Conservation (phyloP, 1,140 invertebrate species). For the Leptinotarsa lineolata region DNA sequence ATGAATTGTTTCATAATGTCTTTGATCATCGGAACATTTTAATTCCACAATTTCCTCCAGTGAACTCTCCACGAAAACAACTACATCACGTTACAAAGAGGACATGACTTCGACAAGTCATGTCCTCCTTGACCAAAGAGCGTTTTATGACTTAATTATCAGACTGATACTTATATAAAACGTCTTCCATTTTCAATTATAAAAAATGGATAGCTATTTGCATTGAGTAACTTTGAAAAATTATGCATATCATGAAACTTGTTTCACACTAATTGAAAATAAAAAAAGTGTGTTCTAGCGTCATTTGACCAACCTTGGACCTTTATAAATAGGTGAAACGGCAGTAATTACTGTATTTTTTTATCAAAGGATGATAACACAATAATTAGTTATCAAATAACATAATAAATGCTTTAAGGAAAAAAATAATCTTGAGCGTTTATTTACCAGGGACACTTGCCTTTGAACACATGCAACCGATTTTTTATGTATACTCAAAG, state of each 20-base stretch:
- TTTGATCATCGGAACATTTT: no score
- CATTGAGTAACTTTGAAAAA: constrained; percentile 8
- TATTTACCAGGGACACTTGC: no score
- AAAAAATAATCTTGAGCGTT: neutral
- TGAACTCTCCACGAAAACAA: neutral
- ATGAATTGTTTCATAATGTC: no score
- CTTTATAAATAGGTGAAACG: constrained; percentile 1
- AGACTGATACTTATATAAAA: neutral
- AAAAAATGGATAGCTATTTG: neutral
- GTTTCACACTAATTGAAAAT: neutral
- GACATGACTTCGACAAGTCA: no score
- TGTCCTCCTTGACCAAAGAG: constrained; percentile 2
- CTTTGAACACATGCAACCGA: no score
- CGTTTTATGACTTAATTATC: neutral
- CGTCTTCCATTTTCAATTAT: neutral
- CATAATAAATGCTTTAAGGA: neutral
- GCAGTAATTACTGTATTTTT: neutral
- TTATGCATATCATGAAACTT: neutral
- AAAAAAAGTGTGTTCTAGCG: neutral
- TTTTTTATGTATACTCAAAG: no score
- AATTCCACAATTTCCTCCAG: no score
- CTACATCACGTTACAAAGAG: no score
- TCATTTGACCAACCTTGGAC: neutral
- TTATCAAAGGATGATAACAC: constrained; percentile 3
- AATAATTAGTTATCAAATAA: constrained; percentile 4